A percentile compares a stretch with the other conserved stretches of the same genome.
These are phyloP conservation scores for Heterochromis multidens DNA, from an alignment of 2,113 vertebrate species.

Conservation along the genomic window DNA sequence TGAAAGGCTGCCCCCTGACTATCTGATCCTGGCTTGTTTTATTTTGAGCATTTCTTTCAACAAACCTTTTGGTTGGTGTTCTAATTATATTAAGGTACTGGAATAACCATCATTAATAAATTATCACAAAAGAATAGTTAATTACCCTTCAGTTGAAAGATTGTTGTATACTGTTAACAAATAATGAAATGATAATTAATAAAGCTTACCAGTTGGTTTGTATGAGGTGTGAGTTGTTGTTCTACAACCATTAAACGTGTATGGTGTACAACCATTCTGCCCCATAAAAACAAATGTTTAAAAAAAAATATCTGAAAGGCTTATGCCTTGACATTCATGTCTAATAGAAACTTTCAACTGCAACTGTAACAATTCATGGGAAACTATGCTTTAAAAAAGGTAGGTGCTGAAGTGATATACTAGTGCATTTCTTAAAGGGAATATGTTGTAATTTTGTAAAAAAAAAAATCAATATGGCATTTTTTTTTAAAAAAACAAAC, in stretches of 20 bases:
- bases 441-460: no score
- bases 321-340: no score
- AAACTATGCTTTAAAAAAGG: background rate
- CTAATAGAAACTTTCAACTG: no score
- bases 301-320: background rate
- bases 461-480: background rate
- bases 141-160: no score
- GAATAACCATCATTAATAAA: no score
- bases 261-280: background rate
- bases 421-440: background rate
- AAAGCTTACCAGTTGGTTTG: no score
- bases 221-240: no score
- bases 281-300: background rate
- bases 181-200: no score
- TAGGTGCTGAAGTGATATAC: background rate
- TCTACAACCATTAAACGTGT: no score
- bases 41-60: background rate
- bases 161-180: no score
- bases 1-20: constrained; percentile 4
- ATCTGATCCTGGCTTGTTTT: constrained; percentile 28
- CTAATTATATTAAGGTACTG: background rate
- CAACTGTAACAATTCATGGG: background rate
- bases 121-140: no score
- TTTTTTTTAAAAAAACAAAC: background rate
- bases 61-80: background rate